Base-by-base conservation (phyloP, 2,888 invertebrate genomes). In the Patella pellucida region DNA sequence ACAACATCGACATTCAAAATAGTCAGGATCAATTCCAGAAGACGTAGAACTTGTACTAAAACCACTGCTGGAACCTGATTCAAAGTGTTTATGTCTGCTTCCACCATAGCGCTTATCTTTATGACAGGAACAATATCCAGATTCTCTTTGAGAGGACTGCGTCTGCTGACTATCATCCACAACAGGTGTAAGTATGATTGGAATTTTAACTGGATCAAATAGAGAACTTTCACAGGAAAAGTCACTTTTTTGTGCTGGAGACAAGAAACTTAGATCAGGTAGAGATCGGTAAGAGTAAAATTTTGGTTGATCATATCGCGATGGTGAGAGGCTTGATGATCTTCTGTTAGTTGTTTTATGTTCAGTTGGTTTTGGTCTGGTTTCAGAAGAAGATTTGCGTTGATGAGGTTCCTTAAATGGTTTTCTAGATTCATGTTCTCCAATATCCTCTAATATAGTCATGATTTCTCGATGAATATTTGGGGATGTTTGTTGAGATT, bases 251-350 rank as follows among this genome's bases (percentile, higher is more conserved):
- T 70, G 68, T 16, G 56, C 72, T 67, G 76, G 72, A 12, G 77
- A 71, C 51, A 87, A 74, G 76, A 88, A 88, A 23, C 84, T 83
- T 23, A 88, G 79, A 72, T 88, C 88, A 62, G 88, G 88, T 54
- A 88, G 76, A 51, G 88, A 87, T 51, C 83, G 80, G 54, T 85
- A 83, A 2, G 86, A 83, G 74, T 87, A 87, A 71, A 84, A 84
- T 11, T 81, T 78, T 72, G 81, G 84, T 56, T 79, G 71, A 11
- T 83, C 84, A 78, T 84, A 83, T 69, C 83, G 76, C 5, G 81
- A 79, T 11, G 81, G 82, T n/a, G 83, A 85, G 56, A 83, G 68
- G 73, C 81, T 75, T 23, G 72, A 70, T 19, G 79, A 72, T 11
- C 81, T 76, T 52, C 73, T 69, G 74, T 81, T 74, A 19, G 72